Percentiles rank a stretch among this genome's conserved stretches.
These are phyloP conservation scores for Zosterops lateralis DNA, from an alignment of 2,113 vertebrate species.

Conservation along the genomic window DNA sequence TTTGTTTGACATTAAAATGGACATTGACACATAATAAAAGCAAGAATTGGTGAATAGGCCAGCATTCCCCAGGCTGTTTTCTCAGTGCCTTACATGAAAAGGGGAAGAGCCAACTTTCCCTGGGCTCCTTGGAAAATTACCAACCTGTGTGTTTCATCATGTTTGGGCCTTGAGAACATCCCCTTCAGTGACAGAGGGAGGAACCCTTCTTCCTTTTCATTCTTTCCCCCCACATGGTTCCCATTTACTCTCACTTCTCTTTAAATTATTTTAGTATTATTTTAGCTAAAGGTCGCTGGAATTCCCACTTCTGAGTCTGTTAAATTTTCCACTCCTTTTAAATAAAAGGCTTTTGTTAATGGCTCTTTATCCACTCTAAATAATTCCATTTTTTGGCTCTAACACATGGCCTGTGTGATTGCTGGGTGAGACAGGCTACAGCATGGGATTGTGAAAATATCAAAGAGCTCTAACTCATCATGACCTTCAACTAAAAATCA, in stretches of 20 bases:
- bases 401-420: accelerated
- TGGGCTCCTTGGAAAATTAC: neutral
- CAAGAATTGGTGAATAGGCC: neutral
- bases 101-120: neutral
- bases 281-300: conserved; percentile 32
- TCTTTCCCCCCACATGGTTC: conserved; percentile 8
- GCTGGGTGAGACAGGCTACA: neutral
- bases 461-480: neutral
- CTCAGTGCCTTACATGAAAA: neutral
- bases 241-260: conserved; percentile 23
- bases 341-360: neutral
- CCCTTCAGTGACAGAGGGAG: neutral
- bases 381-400: neutral
- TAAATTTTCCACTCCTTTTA: neutral
- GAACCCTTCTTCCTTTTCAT: neutral
- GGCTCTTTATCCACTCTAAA: neutral
- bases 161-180: neutral
- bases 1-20: neutral
- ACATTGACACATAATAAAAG: neutral
- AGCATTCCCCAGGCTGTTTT: neutral
- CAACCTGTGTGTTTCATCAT: neutral
- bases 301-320: conserved; percentile 15
- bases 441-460: neutral
- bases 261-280: neutral
- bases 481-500: neutral